Evolutionary conservation across 2,888 invertebrate species (phyloP), one percentile per base, ranked within the genome.

Genomic region (Caenorhabditis doughertyi): DNA sequence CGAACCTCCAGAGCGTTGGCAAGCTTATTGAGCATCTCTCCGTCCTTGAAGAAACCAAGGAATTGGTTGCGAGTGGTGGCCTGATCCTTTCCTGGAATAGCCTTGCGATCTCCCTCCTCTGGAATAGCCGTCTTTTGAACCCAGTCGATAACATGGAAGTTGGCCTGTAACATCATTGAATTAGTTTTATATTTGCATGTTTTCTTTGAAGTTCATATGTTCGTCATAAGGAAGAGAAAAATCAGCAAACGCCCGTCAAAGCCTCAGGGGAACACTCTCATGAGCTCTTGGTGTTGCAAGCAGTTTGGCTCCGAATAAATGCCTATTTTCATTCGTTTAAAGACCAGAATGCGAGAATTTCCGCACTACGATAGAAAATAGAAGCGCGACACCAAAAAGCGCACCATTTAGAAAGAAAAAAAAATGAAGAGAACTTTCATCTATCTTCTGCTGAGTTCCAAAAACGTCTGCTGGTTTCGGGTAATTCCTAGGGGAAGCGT

Each of bases 51-150:
- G 85, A 87, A 88, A 67, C 70, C 76, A 53, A 90, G 79, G 85
- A 90, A 90, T 84, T 90, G 90, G 73, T 87, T 89, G 72, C 85
- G 84, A 44, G 90, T 90, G 49, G 89, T 87, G 18, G 81, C 64
- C 39, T 85, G 89, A 62, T 90, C 87, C 79, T 89, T 89, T 67
- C 89, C 89, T 25, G 90, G 90, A 39, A 90, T 86, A 2, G 85
- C 60, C 79, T 81, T 79, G 25, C 87, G 85, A 58, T 87, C 87
- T 27, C 83, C 64, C 71, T 90, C 89, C 47, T 87, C 89, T 42
- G 84, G 86, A 65, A 86, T 81, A 51, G 89, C 90, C 16, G 84
- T 62, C 76, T 87, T 84, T 76, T 88, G 88, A 51, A 85, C 80
- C 89, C 89, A 90, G 56, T 88, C 80, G 60, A 89, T 84, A n/a